A percentile compares a stretch with the other conserved stretches of the same genome.
Conservation (phyloP, 2,113 vertebrate genomes). For the Fregata magnificens region DNA sequence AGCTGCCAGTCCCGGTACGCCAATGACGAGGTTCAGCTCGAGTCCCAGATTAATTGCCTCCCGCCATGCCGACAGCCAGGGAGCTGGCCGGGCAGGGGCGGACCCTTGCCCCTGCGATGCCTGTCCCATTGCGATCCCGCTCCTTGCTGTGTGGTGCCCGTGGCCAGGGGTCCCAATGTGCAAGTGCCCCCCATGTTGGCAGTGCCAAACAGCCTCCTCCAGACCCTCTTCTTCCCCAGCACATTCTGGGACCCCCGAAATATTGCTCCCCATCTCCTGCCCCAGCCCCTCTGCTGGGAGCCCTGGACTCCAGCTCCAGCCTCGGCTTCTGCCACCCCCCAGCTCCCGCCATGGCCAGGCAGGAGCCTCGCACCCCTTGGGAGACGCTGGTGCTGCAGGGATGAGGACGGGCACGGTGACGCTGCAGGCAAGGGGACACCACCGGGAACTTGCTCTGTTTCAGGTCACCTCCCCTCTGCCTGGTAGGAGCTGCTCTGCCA, state of each 20-base stretch:
- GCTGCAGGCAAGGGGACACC: neutral
- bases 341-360: neutral
- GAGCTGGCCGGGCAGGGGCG: neutral
- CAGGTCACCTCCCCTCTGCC: neutral
- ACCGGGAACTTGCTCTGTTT: fast-evolving
- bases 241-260: neutral
- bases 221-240: neutral
- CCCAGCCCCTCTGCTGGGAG: neutral
- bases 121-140: fast-evolving
- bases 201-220: neutral
- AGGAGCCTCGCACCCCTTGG: fast-evolving
- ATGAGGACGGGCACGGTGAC: fast-evolving
- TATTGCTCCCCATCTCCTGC: neutral
- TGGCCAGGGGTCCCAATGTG: neutral
- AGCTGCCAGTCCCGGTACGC: neutral
- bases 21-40: fast-evolving
- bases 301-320: neutral
- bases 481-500: neutral
- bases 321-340: neutral
- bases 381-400: neutral
- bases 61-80: neutral
- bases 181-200: fast-evolving
- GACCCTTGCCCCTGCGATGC: fast-evolving
- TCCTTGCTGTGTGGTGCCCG: neutral
- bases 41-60: too few species aligned